A percentile compares a stretch with the other conserved stretches of the same genome.
phyloP scores from a whole-genome alignment of 1,140 invertebrate species.

The Rhyacophila brunnea region DNA sequence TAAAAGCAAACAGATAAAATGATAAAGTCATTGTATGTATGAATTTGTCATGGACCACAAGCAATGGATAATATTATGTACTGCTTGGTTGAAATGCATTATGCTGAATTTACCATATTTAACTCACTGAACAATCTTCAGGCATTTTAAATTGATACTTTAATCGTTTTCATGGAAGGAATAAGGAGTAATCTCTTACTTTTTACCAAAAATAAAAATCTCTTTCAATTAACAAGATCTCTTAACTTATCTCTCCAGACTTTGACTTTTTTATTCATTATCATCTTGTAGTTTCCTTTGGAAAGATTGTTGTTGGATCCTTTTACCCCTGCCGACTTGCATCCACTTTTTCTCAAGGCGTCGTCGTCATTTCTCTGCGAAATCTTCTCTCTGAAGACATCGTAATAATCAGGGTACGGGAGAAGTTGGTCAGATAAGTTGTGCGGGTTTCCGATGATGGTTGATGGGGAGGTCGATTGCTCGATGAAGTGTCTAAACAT shows the following conservation, averaged over 20 bases:
- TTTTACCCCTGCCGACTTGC: background rate
- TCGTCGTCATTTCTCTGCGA: conserved; percentile 30
- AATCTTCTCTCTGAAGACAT: conserved; percentile 47
- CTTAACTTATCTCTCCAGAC: conserved; percentile 48
- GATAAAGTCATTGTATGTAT: too few relatives aligned
- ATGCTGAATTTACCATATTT: too few relatives aligned
- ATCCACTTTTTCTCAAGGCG: background rate
- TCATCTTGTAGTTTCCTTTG: conserved; percentile 42
- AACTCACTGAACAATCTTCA: too few relatives aligned
- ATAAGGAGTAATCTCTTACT: too few relatives aligned
- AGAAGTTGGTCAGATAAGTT: conserved; percentile 31
- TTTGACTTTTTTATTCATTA: conserved; percentile 49
- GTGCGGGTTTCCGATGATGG: background rate
- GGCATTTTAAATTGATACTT: too few relatives aligned
- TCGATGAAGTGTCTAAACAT: conserved; percentile 64
- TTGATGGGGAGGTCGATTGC: conserved; percentile 19
- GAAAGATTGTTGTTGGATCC: conserved; percentile 16
- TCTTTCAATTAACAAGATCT: conserved; percentile 43
- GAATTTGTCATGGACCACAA: too few relatives aligned
- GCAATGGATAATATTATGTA: too few relatives aligned
- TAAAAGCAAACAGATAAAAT: too few relatives aligned
- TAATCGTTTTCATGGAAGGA: too few relatives aligned
- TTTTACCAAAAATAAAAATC: too few relatives aligned
- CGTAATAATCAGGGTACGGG: conserved; percentile 46
- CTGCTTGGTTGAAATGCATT: too few relatives aligned